Evolutionary conservation across 2,888 invertebrate genomes (phyloP), one percentile per base, ranked within the genome.

Genomic region (Nomada ruficornis): DNA sequence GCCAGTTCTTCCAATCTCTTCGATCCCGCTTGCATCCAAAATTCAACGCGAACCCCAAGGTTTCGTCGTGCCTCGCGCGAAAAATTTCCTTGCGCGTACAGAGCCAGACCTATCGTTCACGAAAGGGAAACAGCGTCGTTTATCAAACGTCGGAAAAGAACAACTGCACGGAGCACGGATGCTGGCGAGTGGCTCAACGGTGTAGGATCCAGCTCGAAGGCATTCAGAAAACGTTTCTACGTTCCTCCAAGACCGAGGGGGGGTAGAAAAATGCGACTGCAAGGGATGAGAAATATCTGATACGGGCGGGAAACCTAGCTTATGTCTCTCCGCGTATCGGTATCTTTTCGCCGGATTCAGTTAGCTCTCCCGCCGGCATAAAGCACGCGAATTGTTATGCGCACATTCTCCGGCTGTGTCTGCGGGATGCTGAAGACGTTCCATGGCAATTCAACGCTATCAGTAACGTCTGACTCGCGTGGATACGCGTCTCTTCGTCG

Each of bases 361-460:
- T 82, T 81, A 81, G 60, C 62, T 60, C 63, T 9, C 29, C 42
- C 26, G n/a, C 60, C 52, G 44, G 47, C 74, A 77, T 77, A 75
- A 86, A 82, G 77, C 82, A 84, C 71, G 79, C 73, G 82, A 86
- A 86, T 84, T 86, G 86, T 86, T 86, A 86, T 86, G 79, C 82
- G 76, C 71, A 55, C 79, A 75, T 86, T 79, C 80, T 23, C 62
- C n/a, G 60, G 50, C 50, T 71, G 64, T 65, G 72, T 71, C 70
- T 29, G 67, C 47, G 57, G 67, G 74, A 84, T 52, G 68, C 65
- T 74, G 75, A 77, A 84, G 87, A 87, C 73, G 82, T 69, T 87
- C 64, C 75, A 36, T 68, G 75, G 82, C 84, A 71, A 85, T 84
- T 82, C 79, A 67, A 57, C 76, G 85, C 82, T 87, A 87, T 87